Evolutionary conservation across 2,888 invertebrate species (phyloP), one percentile per base, ranked within the genome.

Genomic region (Barypeithes pellucidus): DNA sequence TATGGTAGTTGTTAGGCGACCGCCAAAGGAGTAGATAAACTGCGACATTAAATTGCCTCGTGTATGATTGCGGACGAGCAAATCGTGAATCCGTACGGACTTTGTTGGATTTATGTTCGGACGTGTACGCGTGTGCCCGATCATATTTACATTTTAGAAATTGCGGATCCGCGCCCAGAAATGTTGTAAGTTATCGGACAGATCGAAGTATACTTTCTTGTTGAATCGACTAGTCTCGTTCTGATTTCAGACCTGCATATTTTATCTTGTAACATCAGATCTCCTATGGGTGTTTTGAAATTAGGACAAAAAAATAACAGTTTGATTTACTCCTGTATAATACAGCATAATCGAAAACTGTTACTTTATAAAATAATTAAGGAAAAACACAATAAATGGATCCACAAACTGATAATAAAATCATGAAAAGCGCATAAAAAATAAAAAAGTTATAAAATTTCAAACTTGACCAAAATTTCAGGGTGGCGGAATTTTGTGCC

Each of bases 21-120:
- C 81, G 81, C 81, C 81, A 81, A 81, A 81, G 81, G 79, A 76
- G 81, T 73, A 79, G 80, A 81, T 81, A 79, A 77, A 81, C 78
- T 77, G 77, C 78, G 79, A 81, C 80, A 81, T 78, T 75, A 74
- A 76, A 77, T 62, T 39, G 62, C 79, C 79, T 79, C 81, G 79
- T 81, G 81, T 80, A 80, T 80, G 78, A 79, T 78, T 76, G 76
- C 78, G 75, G 76, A 76, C 76, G 76, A 79, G 77, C 79, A 77
- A 79, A 80, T 80, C 78, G 78, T 50, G 73, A 77, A 79, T 79
- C 79, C 78, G 78, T 50, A 75, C 67, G 66, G 71, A 75, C 75
- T 70, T 70, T 71, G 71, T 41, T 67, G 52, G 54, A 75, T 75
- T 75, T 75, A 75, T 75, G 75, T 75, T 65, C 29, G 70, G 29